These are phyloP conservation scores for Galemys pyrenaicus DNA, from an alignment of 2,113 vertebrate species.

Conservation along the genomic window DNA sequence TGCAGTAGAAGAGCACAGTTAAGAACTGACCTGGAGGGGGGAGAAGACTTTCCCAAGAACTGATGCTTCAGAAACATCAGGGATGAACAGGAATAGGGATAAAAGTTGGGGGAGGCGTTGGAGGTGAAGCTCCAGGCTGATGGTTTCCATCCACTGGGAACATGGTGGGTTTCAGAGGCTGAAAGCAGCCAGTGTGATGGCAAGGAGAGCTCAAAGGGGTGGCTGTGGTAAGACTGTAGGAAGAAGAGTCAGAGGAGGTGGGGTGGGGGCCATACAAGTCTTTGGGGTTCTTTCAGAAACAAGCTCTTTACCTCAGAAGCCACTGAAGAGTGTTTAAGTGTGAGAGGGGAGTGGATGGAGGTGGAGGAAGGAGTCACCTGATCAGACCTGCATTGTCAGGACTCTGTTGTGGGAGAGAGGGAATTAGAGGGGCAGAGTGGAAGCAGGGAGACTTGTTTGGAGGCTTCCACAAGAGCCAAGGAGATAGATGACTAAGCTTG, in stretches of 20 bases:
- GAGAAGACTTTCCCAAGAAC: neutral
- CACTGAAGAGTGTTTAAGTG: neutral
- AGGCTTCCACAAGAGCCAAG: neutral
- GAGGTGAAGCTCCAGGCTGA: neutral
- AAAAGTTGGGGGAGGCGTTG: neutral
- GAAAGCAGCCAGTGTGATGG: neutral
- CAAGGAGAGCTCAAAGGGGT: neutral
- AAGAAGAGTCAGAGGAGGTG: neutral
- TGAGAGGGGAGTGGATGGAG: neutral
- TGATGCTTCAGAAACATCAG: neutral
- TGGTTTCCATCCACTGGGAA: neutral
- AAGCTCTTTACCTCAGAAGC: neutral
- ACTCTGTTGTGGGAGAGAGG: neutral
- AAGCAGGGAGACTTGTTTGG: neutral
- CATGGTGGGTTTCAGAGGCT: neutral
- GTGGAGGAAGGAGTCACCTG: neutral
- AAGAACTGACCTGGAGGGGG: neutral
- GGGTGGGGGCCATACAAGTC: neutral
- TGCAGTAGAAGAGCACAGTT: neutral
- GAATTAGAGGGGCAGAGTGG: neutral
- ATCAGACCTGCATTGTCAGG: neutral
- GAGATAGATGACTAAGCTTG: neutral
- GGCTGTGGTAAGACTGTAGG: neutral
- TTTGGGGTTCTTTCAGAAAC: constrained; percentile 14
- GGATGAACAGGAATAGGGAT: neutral